These are phyloP conservation scores for Cariama cristata DNA, from an alignment of 2,113 vertebrate species.

Conservation along the genomic window DNA sequence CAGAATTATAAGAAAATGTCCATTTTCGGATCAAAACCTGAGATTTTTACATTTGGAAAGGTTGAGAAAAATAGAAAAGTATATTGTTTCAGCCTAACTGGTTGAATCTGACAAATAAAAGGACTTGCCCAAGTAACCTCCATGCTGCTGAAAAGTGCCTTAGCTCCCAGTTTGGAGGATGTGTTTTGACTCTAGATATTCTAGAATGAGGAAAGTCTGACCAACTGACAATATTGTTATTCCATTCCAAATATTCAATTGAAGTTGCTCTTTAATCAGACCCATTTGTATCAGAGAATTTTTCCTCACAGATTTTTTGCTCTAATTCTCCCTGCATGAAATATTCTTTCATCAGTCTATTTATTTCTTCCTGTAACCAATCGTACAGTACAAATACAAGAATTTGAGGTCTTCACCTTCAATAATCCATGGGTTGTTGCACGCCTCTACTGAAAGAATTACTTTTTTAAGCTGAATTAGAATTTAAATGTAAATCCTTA, in stretches of 20 bases:
- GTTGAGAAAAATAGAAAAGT: background rate
- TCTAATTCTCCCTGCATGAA: background rate
- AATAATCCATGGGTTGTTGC: background rate
- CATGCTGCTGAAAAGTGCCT: background rate
- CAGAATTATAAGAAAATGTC: background rate
- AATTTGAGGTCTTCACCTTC: background rate
- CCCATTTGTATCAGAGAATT: background rate
- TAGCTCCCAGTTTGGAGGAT: background rate
- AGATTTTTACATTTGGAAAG: background rate
- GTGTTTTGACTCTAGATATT: background rate
- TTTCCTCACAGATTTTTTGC: background rate
- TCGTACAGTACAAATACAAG: background rate
- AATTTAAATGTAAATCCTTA: background rate
- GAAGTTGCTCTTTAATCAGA: background rate
- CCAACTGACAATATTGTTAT: background rate
- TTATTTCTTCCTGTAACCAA: background rate
- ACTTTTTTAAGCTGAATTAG: background rate
- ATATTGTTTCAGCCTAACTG: background rate
- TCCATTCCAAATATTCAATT: background rate
- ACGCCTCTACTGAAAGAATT: background rate
- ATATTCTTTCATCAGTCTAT: background rate
- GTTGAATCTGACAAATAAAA: background rate
- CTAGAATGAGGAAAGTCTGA: background rate
- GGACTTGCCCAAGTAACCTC: background rate
- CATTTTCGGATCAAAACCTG: background rate